Conservation (phyloP, 2,797 vertebrate species). For the Falco biarmicus region DNA sequence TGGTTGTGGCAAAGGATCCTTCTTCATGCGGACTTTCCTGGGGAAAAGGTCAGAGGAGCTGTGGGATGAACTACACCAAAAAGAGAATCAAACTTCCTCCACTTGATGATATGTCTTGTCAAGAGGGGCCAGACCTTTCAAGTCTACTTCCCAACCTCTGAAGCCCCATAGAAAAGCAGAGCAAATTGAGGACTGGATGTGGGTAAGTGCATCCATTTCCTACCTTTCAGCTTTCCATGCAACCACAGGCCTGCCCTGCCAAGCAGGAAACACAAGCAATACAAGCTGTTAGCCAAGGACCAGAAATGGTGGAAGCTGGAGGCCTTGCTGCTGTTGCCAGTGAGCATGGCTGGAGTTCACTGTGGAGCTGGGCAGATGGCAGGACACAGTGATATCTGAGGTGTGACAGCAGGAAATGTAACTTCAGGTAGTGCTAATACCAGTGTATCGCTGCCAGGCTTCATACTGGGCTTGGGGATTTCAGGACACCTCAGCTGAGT, state of each 20-base stretch:
- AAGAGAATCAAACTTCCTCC: neutral
- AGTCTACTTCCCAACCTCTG: neutral
- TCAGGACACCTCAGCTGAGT: neutral
- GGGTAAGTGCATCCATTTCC: neutral
- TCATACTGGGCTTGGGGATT: neutral
- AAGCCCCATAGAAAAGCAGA: neutral
- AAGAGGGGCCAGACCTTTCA: neutral
- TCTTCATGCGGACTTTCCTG: neutral
- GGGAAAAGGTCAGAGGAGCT: neutral
- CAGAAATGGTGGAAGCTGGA: neutral
- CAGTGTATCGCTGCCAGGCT: neutral
- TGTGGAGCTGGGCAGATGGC: neutral
- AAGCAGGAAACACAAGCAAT: neutral
- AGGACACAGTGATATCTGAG: neutral
- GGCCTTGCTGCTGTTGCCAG: neutral
- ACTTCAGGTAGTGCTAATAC: neutral
- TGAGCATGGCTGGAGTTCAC: neutral
- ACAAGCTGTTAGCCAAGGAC: neutral
- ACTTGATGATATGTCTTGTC: neutral
- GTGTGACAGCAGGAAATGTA: neutral
- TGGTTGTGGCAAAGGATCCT: neutral
- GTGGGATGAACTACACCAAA: neutral
- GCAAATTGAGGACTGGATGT: neutral
- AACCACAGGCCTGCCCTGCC: neutral
- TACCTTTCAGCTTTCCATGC: neutral